Conservation (phyloP, 1,140 invertebrate species). For the Dreissena rostriformis region DNA sequence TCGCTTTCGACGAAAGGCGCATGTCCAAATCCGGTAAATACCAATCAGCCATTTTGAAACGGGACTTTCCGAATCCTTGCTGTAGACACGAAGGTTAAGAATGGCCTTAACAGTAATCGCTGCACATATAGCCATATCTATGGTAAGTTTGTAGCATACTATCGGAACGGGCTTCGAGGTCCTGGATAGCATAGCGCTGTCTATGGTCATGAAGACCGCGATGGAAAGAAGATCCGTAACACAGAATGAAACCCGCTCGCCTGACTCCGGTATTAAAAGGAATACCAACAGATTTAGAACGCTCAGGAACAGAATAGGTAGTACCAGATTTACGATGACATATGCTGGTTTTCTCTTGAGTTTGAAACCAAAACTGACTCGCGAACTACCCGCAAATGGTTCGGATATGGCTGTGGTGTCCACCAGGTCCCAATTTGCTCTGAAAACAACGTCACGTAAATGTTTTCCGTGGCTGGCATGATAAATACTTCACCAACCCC, state of each 20-base stretch:
- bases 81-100: conserved; percentile 18
- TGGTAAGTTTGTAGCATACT: conserved; percentile 30
- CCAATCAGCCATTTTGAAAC: conserved; percentile 5
- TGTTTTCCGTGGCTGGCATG: not conserved
- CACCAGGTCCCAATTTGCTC: no score
- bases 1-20: no score
- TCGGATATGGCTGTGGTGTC: not conserved
- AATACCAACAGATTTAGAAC: no score
- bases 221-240: conserved; percentile 84
- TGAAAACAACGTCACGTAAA: conserved; percentile 19
- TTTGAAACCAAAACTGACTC: not conserved
- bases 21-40: not conserved
- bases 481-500: no score
- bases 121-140: conserved; percentile 19
- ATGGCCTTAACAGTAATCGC: conserved; percentile 6
- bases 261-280: no score
- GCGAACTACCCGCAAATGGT: not conserved
- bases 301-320: conserved; percentile 84
- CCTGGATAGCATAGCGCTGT: no score
- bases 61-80: not conserved
- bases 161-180: conserved; percentile 83
- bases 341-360: conserved; percentile 58
- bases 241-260: conserved; percentile 84
- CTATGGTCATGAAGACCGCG: no score
- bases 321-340: conserved; percentile 83